Evolutionary conservation across 2,113 vertebrate species (phyloP), one percentile per base, ranked within the genome.

Genomic region (Perognathus longimembris): DNA sequence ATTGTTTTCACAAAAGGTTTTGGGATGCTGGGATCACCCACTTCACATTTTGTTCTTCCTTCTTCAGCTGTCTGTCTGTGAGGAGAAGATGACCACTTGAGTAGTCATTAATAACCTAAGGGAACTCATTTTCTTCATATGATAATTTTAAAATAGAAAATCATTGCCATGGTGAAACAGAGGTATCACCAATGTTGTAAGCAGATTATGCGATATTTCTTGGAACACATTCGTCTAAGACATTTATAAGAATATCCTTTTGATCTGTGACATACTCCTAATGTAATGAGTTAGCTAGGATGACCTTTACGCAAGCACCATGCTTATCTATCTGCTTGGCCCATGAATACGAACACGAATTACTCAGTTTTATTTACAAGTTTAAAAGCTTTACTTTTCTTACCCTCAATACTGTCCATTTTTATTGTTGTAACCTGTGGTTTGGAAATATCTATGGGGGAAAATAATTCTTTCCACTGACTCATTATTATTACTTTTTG

Each of bases 311-410:
- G 64, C 21, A 79, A 76, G 12, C 3, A 59, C 54, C 82, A 50
- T 73, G 73, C 24, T 84, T n/a, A 71, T 83, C 84, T n/a, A 71
- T 83, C 42, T 80, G 45, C 38, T 40, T 92, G 30, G 18, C 15
- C 69, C 79, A 28, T 26, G 74, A 88, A 77, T 26, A 80, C 45
- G 4, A 80, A 77, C 4, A 45, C 1, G 50, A 66, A 69, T 22
- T 70, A 45, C 59, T 76, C 67, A 59, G 4, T 87, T 67, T 21
- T 85, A 63, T 75, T 59, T 92, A 71, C 12, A 50, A 77, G 63
- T 94, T 74, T 21, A 90, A 79, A 92, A 85, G 67, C 10, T 74
- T 21, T 40, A 20, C 54, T n/a, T 91, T 75, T 21, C n/a, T 76
- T 54, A 84, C 22, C 7, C 40, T 85, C 22, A 75, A 12, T 38